Conservation (phyloP, 2,888 invertebrate genomes). For the Gymnoscelis rufifasciata region DNA sequence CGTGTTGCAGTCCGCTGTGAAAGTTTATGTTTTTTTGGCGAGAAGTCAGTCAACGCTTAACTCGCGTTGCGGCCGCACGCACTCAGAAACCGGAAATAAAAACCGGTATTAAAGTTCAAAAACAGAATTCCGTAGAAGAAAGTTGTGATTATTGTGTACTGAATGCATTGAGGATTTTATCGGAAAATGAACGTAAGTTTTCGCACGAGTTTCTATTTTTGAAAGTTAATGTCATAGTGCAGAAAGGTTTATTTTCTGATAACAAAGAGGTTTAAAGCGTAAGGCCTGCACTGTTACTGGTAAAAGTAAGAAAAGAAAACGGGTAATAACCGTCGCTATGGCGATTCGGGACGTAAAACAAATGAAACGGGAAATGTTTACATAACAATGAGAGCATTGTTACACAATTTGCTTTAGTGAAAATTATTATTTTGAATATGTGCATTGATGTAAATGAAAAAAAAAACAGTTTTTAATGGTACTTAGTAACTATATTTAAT, state of each 20-base stretch:
- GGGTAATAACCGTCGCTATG: background rate
- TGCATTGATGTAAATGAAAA: no score
- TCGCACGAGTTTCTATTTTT: constrained; percentile 23
- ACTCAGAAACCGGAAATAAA: constrained; percentile 5
- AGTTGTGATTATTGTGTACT: constrained; percentile 29
- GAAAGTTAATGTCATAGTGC: constrained; percentile 19
- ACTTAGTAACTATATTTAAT: no score
- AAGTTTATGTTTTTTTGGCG: constrained; percentile 16
- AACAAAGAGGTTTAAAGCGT: constrained; percentile 10
- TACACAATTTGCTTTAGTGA: background rate
- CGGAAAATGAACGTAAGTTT: constrained; percentile 44
- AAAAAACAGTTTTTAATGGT: no score
- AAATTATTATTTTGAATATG: no score
- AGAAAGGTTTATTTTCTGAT: constrained; percentile 1
- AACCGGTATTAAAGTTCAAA: constrained; percentile 21
- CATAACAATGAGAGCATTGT: background rate
- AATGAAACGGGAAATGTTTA: background rate
- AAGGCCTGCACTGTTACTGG: no score
- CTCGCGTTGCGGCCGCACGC: constrained; percentile 20
- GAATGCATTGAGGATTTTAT: constrained; percentile 25
- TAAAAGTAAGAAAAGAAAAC: background rate
- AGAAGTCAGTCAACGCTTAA: constrained; percentile 16
- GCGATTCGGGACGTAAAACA: background rate
- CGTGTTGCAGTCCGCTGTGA: constrained; percentile 10
- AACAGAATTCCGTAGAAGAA: constrained; percentile 31